Evolutionary conservation across 2,113 vertebrate species (phyloP), one percentile per base, ranked within the genome.

Genomic region (Oryzias curvinotus): DNA sequence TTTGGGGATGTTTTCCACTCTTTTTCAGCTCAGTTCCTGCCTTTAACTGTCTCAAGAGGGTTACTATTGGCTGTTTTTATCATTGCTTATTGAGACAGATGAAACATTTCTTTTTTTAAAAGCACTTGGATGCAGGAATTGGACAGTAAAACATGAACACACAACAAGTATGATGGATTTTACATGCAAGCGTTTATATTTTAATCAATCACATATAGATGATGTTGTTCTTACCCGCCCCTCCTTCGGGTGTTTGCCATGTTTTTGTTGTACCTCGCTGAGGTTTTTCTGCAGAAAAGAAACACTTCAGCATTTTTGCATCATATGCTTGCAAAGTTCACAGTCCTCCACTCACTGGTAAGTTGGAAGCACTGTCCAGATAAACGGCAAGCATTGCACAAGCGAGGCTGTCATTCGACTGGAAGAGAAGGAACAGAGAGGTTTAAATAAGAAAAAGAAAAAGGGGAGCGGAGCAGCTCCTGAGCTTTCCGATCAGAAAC

Each of bases 311-410:
- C 51, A 56, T 4, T 52, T 52, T 43, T 26, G 12, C 13, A 26
- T 53, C 23, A 52, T 7, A 2, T 36, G 30, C 30, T 7, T 7
- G 6, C 18, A 5, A 63, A 44, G 48, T 1, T 21, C 49, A 17
- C n/a, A n/a, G 36, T 43, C 41, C 4, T 18, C 16, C 30, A 95
- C 95, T 95, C 70, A 99, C 97, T 8, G 96, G 95, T 45, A 99
- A 87, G 73, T 95, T 94, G 60, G 93, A 94, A 48, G 95, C 96
- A 0, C 80, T 92, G 69, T 99, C 95, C 86, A 99, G 87, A 88
- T 97, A 99, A 48, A 98, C 92, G 4, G 95, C 68, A 0, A 98
- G 90, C 93, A 99, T 92, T 41, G 95, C 97, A 65, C 94, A 94
- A 42, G 95, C 91, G 15, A 89, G 71, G 49, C 93, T 91, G 1